Evolutionary conservation across 2,797 vertebrate species (phyloP), one percentile per base, ranked within the genome.

Genomic region (Brachyalestes nurse): DNA sequence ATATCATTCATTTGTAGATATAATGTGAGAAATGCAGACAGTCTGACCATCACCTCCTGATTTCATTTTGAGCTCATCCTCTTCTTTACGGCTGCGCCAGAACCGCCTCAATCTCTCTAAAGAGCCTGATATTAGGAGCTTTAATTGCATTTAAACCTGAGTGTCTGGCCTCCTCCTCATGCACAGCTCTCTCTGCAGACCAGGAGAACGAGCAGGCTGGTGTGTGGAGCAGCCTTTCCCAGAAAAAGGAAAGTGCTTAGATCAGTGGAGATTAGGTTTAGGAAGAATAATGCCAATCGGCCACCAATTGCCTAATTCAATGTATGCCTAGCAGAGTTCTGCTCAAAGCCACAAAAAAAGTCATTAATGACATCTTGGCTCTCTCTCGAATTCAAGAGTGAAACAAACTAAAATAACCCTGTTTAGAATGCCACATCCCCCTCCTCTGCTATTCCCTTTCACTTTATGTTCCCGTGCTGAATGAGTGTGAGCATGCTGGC

Each of bases 321-420:
- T 66, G 14, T 70, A 53, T 72, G 61, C 61, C 25, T 6, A 64
- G 73, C 73, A 66, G 58, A 80, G 45, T 61, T 72, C 19, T 77
- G 25, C 42, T 72, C 12, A 38, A 77, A 76, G 72, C 73, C 82
- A 83, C 77, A 79, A 69, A 70, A 58, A 76, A 51, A 72, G 51
- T 58, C 40, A 67, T 77, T 83, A 82, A 80, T 78, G 74, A 69
- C 72, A 57, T 75, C 17, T 72, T 77, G 21, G 42, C 71, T 78
- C 49, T 9, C 65, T 67, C 62, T 28, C 72, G 64, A 78, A 82
- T 77, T 79, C 71, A 58, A 79, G 60, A 40, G 21, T 25, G 16
- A 79, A 81, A 9, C 62, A 81, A 58, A 19, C 57, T 45, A 51
- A 66, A 79, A 51, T 49, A 81, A 61, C 80, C 21, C 65, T 77